Base-by-base conservation (phyloP, 2,888 invertebrate species). In the Acanthoscelides obtectus region DNA sequence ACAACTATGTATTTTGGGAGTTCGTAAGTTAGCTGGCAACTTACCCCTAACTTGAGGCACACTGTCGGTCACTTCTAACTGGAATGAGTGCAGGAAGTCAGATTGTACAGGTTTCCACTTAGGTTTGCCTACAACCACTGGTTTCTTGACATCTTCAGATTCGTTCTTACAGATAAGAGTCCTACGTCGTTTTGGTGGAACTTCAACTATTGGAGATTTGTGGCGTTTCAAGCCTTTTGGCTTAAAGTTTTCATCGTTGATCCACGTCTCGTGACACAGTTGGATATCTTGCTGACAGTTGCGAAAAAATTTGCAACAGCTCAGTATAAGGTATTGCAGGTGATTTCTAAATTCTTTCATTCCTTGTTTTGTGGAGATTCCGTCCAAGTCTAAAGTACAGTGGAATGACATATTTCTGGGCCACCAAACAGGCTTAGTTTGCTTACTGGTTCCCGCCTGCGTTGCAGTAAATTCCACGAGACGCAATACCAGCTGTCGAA, bases 1-100 rank as follows among this genome's bases (percentile, higher is more conserved):
- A 22, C 72, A 74, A 22, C 71, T 66, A 45, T 75, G 73, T 68
- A 76, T 73, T 73, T 74, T 72, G 19, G 71, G 70, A 8, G 22
- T 8, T 20, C 21, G 66, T 20, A 66, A 8, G n/a, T 1, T 17
- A 8, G 66, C 20, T n/a, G 66, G 20, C 6, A 66, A 66, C 45
- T 45, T 45, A 12, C 45, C 17, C 17, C 45, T 45, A 12, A 45
- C 12, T 1, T 6, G 17, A 6, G 45, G 17, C 1, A 12, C 45
- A 45, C 45, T 45, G 17, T 45, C 45, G 17, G 5, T 45, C 17
- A 45, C 45, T 17, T 45, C 45, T 12, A 45, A 12, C 45, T 45
- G 45, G 45, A 45, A 45, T 45, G 45, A 45, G 12, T 45, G 6
- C 17, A 45, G 45, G 17, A 45, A 45, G 45, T 45, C 45, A 4